Conservation (phyloP, 2,113 vertebrate species). For the Hemibagrus wyckioides region DNA sequence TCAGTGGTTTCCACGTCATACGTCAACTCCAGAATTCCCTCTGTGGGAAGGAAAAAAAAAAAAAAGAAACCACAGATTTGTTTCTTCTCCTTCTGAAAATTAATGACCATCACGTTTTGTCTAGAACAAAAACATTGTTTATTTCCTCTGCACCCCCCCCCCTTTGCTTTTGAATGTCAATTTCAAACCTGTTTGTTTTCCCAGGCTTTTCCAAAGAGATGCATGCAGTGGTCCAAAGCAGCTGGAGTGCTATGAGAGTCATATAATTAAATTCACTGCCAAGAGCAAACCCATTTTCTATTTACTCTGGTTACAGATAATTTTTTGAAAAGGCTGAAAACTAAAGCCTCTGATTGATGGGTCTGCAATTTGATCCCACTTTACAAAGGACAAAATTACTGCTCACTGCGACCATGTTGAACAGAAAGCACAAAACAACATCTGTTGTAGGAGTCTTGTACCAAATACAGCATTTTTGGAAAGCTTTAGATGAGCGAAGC, state of each 20-base stretch:
- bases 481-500: no score
- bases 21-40: not conserved
- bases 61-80: not conserved
- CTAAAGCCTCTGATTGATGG: conserved; percentile 19
- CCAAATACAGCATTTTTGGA: not conserved
- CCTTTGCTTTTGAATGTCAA: not conserved
- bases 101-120: not conserved
- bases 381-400: conserved; percentile 26
- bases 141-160: not conserved
- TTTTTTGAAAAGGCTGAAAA: conserved; percentile 32
- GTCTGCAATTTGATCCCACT: conserved; percentile 23
- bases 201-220: conserved; percentile 4
- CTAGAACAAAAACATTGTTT: conserved; percentile 8
- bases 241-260: conserved; percentile 31
- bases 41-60: not conserved
- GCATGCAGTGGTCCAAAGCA: conserved; percentile 18
- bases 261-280: conserved; percentile 32
- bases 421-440: not conserved
- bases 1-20: not conserved
- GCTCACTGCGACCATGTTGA: not conserved
- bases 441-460: not conserved
- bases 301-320: conserved; percentile 28
- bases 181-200: conserved; percentile 7
- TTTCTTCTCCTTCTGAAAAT: not conserved
- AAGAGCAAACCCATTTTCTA: conserved; percentile 25